Base-by-base conservation (phyloP, 1,140 invertebrate genomes). In the Vollenhovia emeryi region DNA sequence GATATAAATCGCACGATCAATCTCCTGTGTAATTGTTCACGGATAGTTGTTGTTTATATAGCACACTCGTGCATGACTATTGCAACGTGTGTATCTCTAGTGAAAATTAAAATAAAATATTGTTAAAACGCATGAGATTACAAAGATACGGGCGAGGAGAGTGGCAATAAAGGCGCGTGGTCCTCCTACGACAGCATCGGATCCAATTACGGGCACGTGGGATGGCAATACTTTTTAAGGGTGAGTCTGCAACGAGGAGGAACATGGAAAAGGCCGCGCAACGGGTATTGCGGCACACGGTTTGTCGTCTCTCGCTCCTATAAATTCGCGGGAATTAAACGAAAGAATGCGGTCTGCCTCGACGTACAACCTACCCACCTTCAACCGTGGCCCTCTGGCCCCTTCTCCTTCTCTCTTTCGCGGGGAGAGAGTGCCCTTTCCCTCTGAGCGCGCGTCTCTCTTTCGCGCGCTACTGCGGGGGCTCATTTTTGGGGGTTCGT, bases 311-410 rank as follows among this genome's bases (percentile, higher is more conserved):
- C 89, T 91, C 91, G 91, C 90, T 93, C 91, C 93, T 94, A 95
- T 95, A 95, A 95, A 95, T 95, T 95, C 92, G 92, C 92, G 93
- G 93, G 94, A 95, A 95, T 95, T 95, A 95, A 95, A 95, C 94
- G 94, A 94, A 95, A 95, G 94, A 94, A 95, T 95, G 94, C 91
- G 94, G 94, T 95, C 94, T 94, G 91, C 91, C 92, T 91, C 92
- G 93, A 94, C 93, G 93, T 94, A 93, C 93, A 91, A 93, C 88
- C 93, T 84, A 86, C 84, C 87, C 55, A 85, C 85, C 92, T 93
- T 92, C 92, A 93, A 92, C 91, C 88, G 89, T 78, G 57, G 36
- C 84, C 73, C 36, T 68, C 74, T 48, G 43, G 60, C 86, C 27
- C n/a, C 55, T 82, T 80, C 64, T 60, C 83, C n/a, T 45, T 62